Evolutionary conservation across 2,113 vertebrate species (phyloP).

Genomic region (Apus apus): DNA sequence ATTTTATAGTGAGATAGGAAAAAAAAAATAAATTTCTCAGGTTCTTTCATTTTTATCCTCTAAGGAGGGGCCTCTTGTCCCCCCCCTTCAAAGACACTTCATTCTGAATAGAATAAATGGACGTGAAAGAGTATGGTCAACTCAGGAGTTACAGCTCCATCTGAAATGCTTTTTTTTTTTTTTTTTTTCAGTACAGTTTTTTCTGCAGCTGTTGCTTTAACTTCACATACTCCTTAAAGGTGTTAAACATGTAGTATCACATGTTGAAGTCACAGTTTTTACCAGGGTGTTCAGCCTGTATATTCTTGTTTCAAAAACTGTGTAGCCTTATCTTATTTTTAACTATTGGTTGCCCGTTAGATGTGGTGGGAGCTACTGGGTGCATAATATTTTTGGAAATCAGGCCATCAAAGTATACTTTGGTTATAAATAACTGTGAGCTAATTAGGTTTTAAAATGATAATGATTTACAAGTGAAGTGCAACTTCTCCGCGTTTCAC

Average conservation of each 20-base stretch:
- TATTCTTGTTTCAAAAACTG: neutral
- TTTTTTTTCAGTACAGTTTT: neutral
- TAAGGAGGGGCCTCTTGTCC: neutral
- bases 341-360: neutral
- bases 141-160: neutral
- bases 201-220: neutral
- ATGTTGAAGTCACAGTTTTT: neutral
- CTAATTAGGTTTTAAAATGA: neutral
- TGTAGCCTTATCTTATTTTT: neutral
- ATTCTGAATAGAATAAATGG: neutral
- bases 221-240: neutral
- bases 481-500: neutral
- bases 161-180: neutral
- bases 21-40: neutral
- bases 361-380: neutral
- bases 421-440: conserved; percentile 35
- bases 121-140: neutral
- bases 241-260: neutral
- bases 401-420: neutral
- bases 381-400: conserved; percentile 19
- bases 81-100: fast-evolving
- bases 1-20: neutral
- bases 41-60: neutral
- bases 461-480: neutral
- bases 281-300: neutral